Conservation (phyloP, 2,888 invertebrate species). For the Drosophila cognata region DNA sequence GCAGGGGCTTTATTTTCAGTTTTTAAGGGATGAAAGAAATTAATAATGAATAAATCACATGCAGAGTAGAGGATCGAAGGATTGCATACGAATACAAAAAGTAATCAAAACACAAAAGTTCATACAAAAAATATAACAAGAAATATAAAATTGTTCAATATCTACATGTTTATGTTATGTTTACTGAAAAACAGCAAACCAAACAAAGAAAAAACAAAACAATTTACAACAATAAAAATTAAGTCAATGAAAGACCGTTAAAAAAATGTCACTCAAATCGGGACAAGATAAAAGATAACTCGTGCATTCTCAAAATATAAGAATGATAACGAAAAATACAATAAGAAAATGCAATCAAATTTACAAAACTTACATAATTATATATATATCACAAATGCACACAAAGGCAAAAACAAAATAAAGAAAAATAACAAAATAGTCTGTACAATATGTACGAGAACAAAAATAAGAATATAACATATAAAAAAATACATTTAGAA, state of each 20-base stretch:
- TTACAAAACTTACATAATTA: conserved; percentile 48
- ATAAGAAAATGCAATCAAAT: conserved; percentile 72
- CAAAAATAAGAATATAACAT: conserved; percentile 3
- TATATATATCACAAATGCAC: conserved; percentile 42
- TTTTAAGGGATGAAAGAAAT: conserved; percentile 22
- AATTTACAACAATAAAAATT: conserved; percentile 12
- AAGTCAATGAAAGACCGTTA: conserved; percentile 31
- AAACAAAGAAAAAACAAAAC: conserved; percentile 16
- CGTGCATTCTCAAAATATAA: conserved; percentile 15
- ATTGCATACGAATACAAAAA: conserved; percentile 43
- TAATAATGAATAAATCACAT: conserved; percentile 25
- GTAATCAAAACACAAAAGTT: conserved; percentile 42
- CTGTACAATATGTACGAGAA: conserved; percentile 35
- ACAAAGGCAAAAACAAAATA: conserved; percentile 1
- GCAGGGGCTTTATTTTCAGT: conserved; percentile 44
- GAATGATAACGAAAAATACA: conserved; percentile 53
- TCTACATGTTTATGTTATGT: conserved; percentile 16
- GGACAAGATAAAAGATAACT: conserved; percentile 13
- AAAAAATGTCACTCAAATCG: conserved; percentile 16
- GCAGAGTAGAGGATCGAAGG: conserved; percentile 22
- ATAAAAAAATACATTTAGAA: conserved; percentile 49
- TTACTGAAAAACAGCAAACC: conserved; percentile 4
- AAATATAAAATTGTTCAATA: conserved; percentile 17
- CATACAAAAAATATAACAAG: conserved; percentile 18
- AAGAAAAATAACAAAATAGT: conserved; percentile 20